Conservation (phyloP, 2,113 vertebrate species). For the Antennarius striatus region DNA sequence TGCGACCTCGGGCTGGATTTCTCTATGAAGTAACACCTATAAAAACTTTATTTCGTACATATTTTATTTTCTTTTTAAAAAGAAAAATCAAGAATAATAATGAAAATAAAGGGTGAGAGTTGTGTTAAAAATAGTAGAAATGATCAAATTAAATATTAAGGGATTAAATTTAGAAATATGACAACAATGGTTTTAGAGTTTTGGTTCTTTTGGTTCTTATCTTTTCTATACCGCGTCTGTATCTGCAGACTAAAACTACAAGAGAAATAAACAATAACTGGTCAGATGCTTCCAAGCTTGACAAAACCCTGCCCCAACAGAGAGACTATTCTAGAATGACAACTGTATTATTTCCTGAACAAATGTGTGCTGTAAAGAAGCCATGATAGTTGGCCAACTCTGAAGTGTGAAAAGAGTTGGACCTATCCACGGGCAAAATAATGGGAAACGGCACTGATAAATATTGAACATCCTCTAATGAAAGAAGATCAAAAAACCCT, state of each 20-base stretch:
- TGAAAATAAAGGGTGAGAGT: no score
- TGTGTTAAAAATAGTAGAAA: constrained; percentile 13
- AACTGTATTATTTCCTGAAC: constrained; percentile 45
- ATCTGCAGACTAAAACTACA: neutral
- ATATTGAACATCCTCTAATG: constrained; percentile 79
- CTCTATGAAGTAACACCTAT: neutral
- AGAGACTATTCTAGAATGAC: constrained; percentile 23
- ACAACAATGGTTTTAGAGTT: neutral
- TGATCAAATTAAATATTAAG: constrained; percentile 7
- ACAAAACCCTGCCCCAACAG: constrained; percentile 3
- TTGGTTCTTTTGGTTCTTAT: no score
- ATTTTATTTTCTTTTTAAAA: no score
- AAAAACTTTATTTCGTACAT: no score
- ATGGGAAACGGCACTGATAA: constrained; percentile 72
- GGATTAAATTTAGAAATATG: neutral
- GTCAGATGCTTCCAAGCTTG: constrained; percentile 9
- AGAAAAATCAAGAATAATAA: no score
- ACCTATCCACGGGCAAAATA: constrained; percentile 64
- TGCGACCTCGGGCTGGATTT: neutral
- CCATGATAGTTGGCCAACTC: constrained; percentile 22
- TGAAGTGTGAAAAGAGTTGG: constrained; percentile 48
- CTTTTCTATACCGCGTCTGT: neutral
- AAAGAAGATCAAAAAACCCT: constrained; percentile 78
- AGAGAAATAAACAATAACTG: constrained; percentile 11
- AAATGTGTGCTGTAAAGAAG: constrained; percentile 47